Percentiles rank a stretch among this genome's conserved stretches.
Conservation (phyloP, 2,113 vertebrate genomes). For the Colaptes auratus region DNA sequence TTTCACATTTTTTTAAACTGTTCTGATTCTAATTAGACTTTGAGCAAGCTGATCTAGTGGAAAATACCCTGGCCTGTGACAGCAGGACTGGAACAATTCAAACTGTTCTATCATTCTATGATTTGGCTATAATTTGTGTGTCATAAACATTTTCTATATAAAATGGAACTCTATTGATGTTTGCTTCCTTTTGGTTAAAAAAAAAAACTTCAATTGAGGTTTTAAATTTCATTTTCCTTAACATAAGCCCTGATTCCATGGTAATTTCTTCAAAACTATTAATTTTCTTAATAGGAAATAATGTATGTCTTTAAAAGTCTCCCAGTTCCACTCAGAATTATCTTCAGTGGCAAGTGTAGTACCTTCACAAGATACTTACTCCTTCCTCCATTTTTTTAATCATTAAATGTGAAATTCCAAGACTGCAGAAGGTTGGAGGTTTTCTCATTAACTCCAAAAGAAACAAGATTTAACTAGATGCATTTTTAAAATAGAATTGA, state of each 20-base stretch:
- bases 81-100: neutral
- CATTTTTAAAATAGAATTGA: neutral
- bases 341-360: neutral
- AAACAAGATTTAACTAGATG: neutral
- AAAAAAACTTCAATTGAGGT: neutral
- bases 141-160: neutral
- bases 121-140: neutral
- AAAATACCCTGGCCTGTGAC: neutral
- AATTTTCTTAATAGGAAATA: neutral
- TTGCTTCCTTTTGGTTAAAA: neutral
- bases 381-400: neutral
- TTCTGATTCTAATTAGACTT: neutral
- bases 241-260: neutral
- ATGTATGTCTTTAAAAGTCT: neutral
- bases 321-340: neutral
- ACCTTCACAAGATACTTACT: neutral
- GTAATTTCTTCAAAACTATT: neutral
- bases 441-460: neutral
- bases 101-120: neutral
- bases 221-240: neutral
- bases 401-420: neutral
- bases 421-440: neutral
- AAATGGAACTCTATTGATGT: neutral
- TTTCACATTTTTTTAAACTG: neutral
- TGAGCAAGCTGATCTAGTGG: neutral